Evolutionary conservation across 2,888 invertebrate genomes (phyloP).

Genomic region (Orthosia cruda): DNA sequence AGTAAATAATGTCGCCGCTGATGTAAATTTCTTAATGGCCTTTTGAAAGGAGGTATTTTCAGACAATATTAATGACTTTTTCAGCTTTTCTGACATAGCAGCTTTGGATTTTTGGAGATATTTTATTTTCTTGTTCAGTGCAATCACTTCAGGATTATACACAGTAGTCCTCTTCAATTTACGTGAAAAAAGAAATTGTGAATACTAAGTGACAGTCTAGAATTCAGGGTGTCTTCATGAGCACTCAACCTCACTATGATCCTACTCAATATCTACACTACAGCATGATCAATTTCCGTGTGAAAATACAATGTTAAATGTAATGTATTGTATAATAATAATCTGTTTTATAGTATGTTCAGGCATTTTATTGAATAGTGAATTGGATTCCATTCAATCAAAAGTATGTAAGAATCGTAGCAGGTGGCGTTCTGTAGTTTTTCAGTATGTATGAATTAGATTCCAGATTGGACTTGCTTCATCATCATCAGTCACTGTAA

Average conservation of each 20-base stretch:
- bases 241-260: too few species aligned
- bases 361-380: too few species aligned
- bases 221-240: too few species aligned
- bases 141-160: conserved; percentile 8
- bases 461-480: not conserved
- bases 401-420: too few species aligned
- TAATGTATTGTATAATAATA: too few species aligned
- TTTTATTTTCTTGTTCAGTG: conserved; percentile 16
- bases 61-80: conserved; percentile 27
- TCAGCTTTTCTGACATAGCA: conserved; percentile 7
- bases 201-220: not conserved
- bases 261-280: too few species aligned
- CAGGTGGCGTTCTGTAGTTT: too few species aligned
- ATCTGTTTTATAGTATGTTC: too few species aligned
- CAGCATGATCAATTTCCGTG: too few species aligned
- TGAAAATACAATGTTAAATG: too few species aligned
- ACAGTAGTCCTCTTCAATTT: conserved; percentile 10
- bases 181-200: conserved; percentile 2
- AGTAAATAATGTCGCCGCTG: conserved; percentile 12
- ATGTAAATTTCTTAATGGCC: conserved; percentile 7
- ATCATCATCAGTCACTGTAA: not conserved
- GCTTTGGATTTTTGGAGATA: conserved; percentile 8
- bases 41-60: conserved; percentile 22
- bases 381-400: too few species aligned
- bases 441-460: too few species aligned